Conservation (phyloP, 2,113 vertebrate species). For the Laterallus jamaicensis region DNA sequence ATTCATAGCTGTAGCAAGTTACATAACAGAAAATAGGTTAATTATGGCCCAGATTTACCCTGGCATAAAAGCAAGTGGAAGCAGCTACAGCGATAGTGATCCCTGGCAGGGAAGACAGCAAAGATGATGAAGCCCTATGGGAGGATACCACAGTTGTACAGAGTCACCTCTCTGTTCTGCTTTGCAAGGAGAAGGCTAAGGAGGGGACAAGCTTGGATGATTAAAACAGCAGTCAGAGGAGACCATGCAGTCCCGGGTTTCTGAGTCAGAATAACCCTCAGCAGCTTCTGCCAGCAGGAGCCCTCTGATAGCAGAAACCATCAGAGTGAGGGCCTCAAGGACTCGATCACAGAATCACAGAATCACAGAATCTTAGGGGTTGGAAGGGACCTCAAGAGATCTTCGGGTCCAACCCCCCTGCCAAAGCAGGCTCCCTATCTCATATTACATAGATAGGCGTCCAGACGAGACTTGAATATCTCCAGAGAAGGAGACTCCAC, state of each 20-base stretch:
- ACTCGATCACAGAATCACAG: too few species aligned
- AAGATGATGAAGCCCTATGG: not conserved
- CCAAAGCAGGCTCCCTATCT: too few species aligned
- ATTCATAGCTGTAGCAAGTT: not conserved
- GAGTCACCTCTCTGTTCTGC: not conserved
- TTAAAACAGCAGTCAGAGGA: not conserved
- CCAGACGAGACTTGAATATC: too few species aligned
- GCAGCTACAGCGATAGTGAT: not conserved
- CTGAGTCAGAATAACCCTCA: not conserved
- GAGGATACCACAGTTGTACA: not conserved
- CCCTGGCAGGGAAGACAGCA: not conserved
- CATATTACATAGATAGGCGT: too few species aligned
- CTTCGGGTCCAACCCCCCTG: too few species aligned
- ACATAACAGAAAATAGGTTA: not conserved
- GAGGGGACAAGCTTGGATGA: rapidly evolving
- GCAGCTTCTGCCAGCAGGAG: not conserved
- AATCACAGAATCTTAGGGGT: too few species aligned
- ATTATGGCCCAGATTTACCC: not conserved
- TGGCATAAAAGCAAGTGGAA: not conserved
- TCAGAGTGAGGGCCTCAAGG: not conserved
- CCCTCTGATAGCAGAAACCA: not conserved
- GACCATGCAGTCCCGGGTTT: not conserved
- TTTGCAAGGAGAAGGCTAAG: not conserved
- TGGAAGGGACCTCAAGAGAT: too few species aligned
- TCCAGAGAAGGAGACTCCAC: too few species aligned